Base-by-base conservation (phyloP, 2,888 invertebrate species). In the Drosophila mimetica region DNA sequence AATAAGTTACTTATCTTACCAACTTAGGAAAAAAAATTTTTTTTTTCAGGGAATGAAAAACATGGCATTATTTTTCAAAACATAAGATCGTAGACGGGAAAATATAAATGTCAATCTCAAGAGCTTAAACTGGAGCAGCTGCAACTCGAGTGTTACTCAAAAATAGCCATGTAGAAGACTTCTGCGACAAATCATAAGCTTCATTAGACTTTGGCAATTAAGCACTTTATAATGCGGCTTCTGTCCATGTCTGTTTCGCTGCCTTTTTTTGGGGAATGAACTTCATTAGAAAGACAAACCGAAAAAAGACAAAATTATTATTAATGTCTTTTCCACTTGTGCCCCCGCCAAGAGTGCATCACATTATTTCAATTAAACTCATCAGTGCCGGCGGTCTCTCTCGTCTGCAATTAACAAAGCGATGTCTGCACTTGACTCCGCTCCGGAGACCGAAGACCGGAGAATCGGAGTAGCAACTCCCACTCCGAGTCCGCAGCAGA, bases 291-390 rank as follows among this genome's bases (percentile, higher is more conserved):
- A 32, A 73, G 73, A 64, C 52, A 51, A 63, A 48, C 60, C 60
- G 46, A 58, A 52, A 52, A 58, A 58, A 51, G 61, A 57, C 57
- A 41, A 67, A 77, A 79, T 79, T 75, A 88, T 83, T 86, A 88
- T 88, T 88, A 88, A 88, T 88, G 87, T 65, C 71, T 76, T 79
- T 77, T 65, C 80, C 75, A 67, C 58, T 55, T 20, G 66, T 44
- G 46, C 60, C 71, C 65, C 81, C 72, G 67, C 72, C 58, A 69
- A 76, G 82, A 63, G 58, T 70, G 52, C 52, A 71, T 72, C 71
- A 61, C 88, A 85, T 85, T 88, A 86, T 88, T 88, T 86, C 84
- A 85, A 85, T 85, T 85, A 85, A 85, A 83, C 80, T 88, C 84
- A 83, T 85, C 88, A 85, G 83, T 63, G 78, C 73, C 75, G 66